Base-by-base conservation (phyloP, 2,888 invertebrate species). In the Calameuta idolon region DNA sequence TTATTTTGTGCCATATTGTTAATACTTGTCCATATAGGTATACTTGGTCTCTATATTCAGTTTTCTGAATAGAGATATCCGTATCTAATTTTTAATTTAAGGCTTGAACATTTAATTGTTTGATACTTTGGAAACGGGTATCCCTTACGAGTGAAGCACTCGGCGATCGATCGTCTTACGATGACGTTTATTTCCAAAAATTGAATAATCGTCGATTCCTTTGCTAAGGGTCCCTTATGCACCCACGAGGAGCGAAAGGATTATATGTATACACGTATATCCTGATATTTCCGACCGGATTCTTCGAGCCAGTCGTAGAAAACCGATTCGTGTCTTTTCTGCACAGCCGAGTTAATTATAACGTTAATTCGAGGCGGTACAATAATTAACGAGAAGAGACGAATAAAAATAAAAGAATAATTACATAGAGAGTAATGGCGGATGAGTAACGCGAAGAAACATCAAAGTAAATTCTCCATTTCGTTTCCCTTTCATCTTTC, bases 71-170 rank as follows among this genome's bases (percentile, higher is more conserved):
- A 55, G 1, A 55, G 31, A 34, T 40, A 71, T 77, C 77, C 74
- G 68, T 34, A 80, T 69, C 79, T 79, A 80, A 84, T 84, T 85
- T 83, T 83, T 83, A 84, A 85, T 83, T 83, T 77, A 9, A 69
- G 4, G 74, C 73, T 74, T 73, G 79, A 80, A 84, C 80, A 78
- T 81, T 85, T 80, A 80, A 83, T 81, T 68, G 69, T 55, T 34
- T 75, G 30, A 11, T 15, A 34, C 75, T 30, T 55, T 34, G 69
- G 3, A 15, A 55, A 30, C 12, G 37, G 68, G 9, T 15, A 33
- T 68, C n/a, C 23, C 55, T 55, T 34, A 11, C 55, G 23, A n/a
- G 30, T n/a, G 15, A 74, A 35, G 35, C 15, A n/a, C 74, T 74
- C 0, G 30, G n/a, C n/a, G 74, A 23, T 34, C 77, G 79, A 81